These are phyloP conservation scores for Trissolcus basalis DNA, from an alignment of 1,140 invertebrate genomes.

Conservation along the genomic window DNA sequence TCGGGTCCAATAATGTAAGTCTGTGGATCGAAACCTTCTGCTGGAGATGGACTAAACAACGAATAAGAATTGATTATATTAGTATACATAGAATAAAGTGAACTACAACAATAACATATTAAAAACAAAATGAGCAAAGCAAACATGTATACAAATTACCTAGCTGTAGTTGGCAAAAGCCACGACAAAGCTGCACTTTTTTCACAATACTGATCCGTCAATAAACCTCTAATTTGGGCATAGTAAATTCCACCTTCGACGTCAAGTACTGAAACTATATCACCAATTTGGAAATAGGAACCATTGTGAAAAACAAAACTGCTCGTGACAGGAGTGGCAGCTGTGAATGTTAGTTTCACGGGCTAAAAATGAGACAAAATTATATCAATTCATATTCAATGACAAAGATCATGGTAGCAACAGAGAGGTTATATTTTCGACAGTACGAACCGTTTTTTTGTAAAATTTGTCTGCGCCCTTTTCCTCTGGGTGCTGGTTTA, in stretches of 20 bases:
- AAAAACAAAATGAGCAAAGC: no score
- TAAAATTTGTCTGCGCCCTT: conserved; percentile 87
- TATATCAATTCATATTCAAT: neutral
- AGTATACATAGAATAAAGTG: no score
- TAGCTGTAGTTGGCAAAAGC: conserved; percentile 89
- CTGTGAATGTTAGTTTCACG: conserved; percentile 31
- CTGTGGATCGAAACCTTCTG: conserved; percentile 89
- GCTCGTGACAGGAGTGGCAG: conserved; percentile 83
- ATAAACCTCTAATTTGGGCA: conserved; percentile 91
- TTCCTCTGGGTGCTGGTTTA: conserved; percentile 80
- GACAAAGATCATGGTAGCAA: no score
- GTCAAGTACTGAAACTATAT: conserved; percentile 92
- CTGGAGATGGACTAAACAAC: conserved; percentile 82
- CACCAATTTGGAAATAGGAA: conserved; percentile 91
- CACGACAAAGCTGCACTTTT: conserved; percentile 96
- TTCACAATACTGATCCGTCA: conserved; percentile 94
- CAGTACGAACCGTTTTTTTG: conserved; percentile 81
- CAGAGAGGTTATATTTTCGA: conserved; percentile 3
- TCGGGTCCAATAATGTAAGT: conserved; percentile 94
- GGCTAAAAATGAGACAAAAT: conserved; percentile 20
- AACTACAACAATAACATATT: no score
- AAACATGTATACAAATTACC: conserved; percentile 55
- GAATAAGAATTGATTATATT: no score
- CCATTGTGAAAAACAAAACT: conserved; percentile 91
- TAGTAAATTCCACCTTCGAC: conserved; percentile 87